Percentiles rank a stretch among this genome's conserved stretches.
Evolutionary conservation across 2,113 vertebrate genomes (phyloP).

Genomic region (Hippocampus mohnikei): DNA sequence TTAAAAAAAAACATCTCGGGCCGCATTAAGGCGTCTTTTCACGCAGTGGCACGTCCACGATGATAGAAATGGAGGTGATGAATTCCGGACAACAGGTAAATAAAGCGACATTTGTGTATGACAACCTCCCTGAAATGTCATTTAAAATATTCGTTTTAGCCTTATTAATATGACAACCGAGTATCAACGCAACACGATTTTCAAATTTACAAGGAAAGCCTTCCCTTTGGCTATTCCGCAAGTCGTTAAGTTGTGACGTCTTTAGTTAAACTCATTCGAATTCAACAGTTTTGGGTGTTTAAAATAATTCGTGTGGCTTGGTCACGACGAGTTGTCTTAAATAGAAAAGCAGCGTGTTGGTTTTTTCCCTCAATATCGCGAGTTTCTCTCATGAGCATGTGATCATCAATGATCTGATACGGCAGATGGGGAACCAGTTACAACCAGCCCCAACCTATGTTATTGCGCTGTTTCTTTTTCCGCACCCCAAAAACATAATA

Average conservation of each 20-base stretch:
- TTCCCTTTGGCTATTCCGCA: conserved; percentile 36
- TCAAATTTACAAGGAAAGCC: not conserved
- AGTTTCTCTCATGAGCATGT: conserved; percentile 37
- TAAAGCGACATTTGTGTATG: conserved; percentile 1
- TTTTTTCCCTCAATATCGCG: not conserved
- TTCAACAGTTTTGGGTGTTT: not conserved
- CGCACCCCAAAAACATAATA: not conserved
- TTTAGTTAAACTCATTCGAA: conserved; percentile 7
- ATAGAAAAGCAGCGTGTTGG: conserved; percentile 8
- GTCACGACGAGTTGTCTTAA: conserved; percentile 7
- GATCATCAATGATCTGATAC: conserved; percentile 48
- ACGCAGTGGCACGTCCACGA: conserved; percentile 39
- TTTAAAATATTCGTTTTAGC: not conserved
- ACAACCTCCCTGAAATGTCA: not conserved
- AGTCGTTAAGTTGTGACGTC: conserved; percentile 49
- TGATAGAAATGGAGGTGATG: conserved; percentile 73
- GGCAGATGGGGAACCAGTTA: conserved; percentile 1
- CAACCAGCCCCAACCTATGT: not conserved
- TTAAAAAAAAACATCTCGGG: conserved; percentile 8
- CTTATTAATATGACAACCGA: not conserved
- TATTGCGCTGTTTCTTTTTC: not conserved
- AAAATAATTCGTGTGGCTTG: not conserved
- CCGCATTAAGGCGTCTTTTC: conserved; percentile 21
- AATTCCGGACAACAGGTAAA: conserved; percentile 76
- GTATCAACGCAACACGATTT: not conserved